Evolutionary conservation across 92 coral and sea anemone species (phyloP).

Genomic region (Scolanthus callimorphus): DNA sequence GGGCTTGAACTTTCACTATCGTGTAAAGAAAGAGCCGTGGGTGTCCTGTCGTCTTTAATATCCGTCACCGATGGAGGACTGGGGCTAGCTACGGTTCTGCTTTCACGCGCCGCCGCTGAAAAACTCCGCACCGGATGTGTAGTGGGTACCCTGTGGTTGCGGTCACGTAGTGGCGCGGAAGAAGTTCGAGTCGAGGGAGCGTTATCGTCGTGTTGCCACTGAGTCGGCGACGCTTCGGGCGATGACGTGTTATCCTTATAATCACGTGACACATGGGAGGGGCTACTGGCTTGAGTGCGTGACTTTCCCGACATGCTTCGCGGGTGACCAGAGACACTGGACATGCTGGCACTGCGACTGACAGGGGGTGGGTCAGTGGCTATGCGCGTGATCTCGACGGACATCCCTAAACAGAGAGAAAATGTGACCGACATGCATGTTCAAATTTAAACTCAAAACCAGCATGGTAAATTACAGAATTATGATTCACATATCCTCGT

Average conservation of each 20-base stretch:
- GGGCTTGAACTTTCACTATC: slow-evolving; percentile 15
- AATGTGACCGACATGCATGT: too few relatives aligned
- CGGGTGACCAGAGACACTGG: slow-evolving; percentile 53
- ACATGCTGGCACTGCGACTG: slow-evolving; percentile 50
- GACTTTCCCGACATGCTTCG: slow-evolving; percentile 58
- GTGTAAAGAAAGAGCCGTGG: not conserved
- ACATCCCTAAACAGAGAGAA: too few relatives aligned
- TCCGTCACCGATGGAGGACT: not conserved
- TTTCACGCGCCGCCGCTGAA: slow-evolving; percentile 4
- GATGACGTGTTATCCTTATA: slow-evolving; percentile 15
- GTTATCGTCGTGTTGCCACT: not conserved
- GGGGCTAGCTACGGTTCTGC: slow-evolving; percentile 14
- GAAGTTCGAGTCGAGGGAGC: not conserved
- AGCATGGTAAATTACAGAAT: too few relatives aligned
- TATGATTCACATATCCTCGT: too few relatives aligned
- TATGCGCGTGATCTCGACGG: too few relatives aligned
- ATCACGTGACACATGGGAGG: slow-evolving; percentile 7
- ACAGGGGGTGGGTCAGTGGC: too few relatives aligned
- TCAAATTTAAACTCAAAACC: too few relatives aligned
- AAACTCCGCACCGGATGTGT: not conserved
- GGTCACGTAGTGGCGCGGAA: not conserved
- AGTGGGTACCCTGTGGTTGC: not conserved
- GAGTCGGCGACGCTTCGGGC: not conserved
- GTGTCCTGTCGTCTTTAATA: not conserved
- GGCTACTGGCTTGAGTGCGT: slow-evolving; percentile 20